Base-by-base conservation (phyloP, 37 sponge, comb jelly and placozoan species). In the Geodia barretti region DNA sequence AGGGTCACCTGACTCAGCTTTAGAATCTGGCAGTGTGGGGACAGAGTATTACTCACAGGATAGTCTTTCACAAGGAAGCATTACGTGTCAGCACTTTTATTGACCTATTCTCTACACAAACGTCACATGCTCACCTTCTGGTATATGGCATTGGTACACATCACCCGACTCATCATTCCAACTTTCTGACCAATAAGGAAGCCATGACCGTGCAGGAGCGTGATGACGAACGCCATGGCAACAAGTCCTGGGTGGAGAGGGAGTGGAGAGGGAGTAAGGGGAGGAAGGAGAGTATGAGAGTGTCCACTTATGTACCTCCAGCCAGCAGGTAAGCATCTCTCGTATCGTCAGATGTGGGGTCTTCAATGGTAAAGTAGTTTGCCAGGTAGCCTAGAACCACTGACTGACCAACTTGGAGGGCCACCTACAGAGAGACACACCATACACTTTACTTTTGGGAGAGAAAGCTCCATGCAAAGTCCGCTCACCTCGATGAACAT, bases 281-380 rank as follows among this genome's bases (percentile, higher is more conserved):
- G 54, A 47, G 54, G 54, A 47, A 14, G 14, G 11, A 47, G n/a
- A n/a, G n/a, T n/a, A n/a, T n/a, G n/a, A n/a, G n/a, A n/a, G n/a
- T n/a, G n/a, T n/a, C n/a, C 54, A 7, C 14, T 47, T 7, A 17
- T 47, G 54, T 47, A 68, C 90, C 90, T 43, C 73, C 26, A 42
- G 90, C 87, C 74, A 78, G 82, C n/a, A 93, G 79, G 47, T 89
- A 89, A 7, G 93, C 87, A 78, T 67, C 70, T 26, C 81, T 73
- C 37, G 78, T 80, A 24, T 78, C 84, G 25, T 75, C 68, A 20
- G 42, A 26, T 47, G 82, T 81, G 1, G 70, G 65, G 1, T 77
- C 74, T 19, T 54, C 35, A 29, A 60, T 70, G 21, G 65, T 79
- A 70, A 92, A 92, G 62, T 80, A 92, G 26, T 92, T 72, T 30